A percentile compares a stretch with the other conserved stretches of the same genome.
Conservation (phyloP, 2,113 vertebrate species). For the Rallus limicola region DNA sequence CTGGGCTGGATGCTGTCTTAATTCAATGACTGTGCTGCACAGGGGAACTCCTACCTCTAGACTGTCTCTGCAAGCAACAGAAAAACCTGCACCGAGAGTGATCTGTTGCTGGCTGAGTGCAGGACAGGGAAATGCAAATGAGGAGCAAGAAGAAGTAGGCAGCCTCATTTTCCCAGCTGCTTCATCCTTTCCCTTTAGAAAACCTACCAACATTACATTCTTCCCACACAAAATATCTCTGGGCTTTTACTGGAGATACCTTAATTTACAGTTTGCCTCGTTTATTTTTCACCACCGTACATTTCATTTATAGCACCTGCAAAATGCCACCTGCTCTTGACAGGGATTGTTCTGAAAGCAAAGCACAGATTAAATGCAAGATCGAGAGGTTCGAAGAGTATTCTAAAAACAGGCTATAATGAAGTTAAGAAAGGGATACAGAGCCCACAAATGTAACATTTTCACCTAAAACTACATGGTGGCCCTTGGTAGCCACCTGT, state of each 20-base stretch:
- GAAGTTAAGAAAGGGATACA: background rate
- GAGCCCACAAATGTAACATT: background rate
- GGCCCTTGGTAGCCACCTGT: background rate
- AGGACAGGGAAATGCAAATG: background rate
- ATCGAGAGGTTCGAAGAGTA: background rate
- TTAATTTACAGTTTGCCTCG: background rate
- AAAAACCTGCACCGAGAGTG: background rate
- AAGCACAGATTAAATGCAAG: background rate
- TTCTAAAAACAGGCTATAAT: background rate
- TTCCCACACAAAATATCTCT: background rate
- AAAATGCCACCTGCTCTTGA: background rate
- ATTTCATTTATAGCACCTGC: background rate
- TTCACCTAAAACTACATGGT: background rate
- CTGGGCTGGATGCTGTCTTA: background rate
- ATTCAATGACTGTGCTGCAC: background rate
- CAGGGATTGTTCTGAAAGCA: background rate
- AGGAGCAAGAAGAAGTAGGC: background rate
- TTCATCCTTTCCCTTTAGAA: background rate
- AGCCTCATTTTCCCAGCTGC: background rate
- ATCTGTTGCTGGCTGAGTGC: background rate
- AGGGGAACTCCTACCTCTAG: background rate
- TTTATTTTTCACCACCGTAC: background rate
- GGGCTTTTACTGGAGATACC: background rate
- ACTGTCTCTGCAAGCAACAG: background rate
- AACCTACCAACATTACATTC: background rate